phyloP scores from a whole-genome alignment of 1,140 invertebrate species.

The Trypoxylus dichotomus region DNA sequence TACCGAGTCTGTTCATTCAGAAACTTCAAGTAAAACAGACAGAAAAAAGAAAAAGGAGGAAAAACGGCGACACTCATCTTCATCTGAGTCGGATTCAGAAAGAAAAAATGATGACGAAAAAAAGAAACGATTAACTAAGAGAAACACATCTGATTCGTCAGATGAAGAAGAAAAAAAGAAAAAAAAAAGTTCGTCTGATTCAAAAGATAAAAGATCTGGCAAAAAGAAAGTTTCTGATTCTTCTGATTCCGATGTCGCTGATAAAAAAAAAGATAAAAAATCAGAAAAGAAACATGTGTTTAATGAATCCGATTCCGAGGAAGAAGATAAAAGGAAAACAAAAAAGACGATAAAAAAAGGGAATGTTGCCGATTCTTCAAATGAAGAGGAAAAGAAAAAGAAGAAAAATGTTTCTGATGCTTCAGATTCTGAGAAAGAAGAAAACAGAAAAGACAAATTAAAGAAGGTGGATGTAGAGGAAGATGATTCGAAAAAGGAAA shows the following conservation, averaged over 20 bases:
- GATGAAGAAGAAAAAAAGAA: slow-evolving; percentile 26
- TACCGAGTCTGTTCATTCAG: slow-evolving; percentile 27
- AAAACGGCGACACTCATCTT: slow-evolving; percentile 18
- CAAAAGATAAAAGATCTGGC: background rate
- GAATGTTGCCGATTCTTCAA: slow-evolving; percentile 41
- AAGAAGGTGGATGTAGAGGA: slow-evolving; percentile 36
- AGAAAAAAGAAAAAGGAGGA: slow-evolving; percentile 27
- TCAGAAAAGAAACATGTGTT: slow-evolving; percentile 37
- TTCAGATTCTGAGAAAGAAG: slow-evolving; percentile 37
- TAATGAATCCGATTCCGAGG: slow-evolving; percentile 32
- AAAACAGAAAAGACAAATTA: slow-evolving; percentile 38
- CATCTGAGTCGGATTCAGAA: slow-evolving; percentile 9
- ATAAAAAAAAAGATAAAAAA: slow-evolving; percentile 38
- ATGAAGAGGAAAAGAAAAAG: slow-evolving; percentile 38
- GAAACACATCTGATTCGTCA: slow-evolving; percentile 11
- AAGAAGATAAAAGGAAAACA: slow-evolving; percentile 27
- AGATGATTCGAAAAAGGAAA: slow-evolving; percentile 50
- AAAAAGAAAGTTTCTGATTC: slow-evolving; percentile 14
- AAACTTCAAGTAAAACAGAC: slow-evolving; percentile 29
- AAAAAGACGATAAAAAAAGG: slow-evolving; percentile 32
- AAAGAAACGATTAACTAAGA: slow-evolving; percentile 21
- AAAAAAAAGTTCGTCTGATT: background rate
- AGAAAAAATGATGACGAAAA: slow-evolving; percentile 13
- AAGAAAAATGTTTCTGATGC: slow-evolving; percentile 9
- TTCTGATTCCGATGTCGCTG: slow-evolving; percentile 37